phyloP scores from a whole-genome alignment of 2,888 invertebrate genomes.

The Thymelicus acteon region DNA sequence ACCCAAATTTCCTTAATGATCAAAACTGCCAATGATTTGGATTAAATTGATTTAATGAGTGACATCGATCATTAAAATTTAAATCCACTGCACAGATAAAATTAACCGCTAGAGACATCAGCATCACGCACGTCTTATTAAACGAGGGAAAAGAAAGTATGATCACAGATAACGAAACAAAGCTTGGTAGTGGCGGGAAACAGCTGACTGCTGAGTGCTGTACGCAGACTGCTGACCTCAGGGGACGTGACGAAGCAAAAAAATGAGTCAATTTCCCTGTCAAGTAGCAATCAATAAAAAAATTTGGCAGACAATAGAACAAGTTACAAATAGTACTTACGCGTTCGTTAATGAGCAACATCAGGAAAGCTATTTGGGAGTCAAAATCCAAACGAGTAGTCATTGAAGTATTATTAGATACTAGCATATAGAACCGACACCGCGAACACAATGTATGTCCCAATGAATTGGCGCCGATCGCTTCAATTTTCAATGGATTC shows the following conservation, averaged over 20 bases:
- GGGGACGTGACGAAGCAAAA: constrained; percentile 16
- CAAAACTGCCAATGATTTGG: too few species aligned
- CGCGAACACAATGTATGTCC: too few species aligned
- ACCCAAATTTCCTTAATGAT: too few species aligned
- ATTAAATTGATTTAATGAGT: background rate
- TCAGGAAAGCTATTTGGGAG: too few species aligned
- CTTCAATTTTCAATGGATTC: too few species aligned
- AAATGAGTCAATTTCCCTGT: constrained; percentile 11
- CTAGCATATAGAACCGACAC: too few species aligned
- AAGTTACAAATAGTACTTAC: too few species aligned
- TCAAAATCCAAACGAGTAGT: too few species aligned
- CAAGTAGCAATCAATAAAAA: background rate
- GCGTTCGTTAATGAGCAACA: too few species aligned
- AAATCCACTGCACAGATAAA: constrained; percentile 1
- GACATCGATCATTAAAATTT: constrained; percentile 1
- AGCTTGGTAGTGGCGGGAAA: background rate
- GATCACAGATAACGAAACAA: constrained; percentile 31
- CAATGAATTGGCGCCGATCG: too few species aligned
- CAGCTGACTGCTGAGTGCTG: constrained; percentile 2
- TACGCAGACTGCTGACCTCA: constrained; percentile 5
- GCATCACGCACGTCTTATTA: background rate
- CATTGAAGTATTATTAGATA: too few species aligned
- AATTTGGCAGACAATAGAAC: too few species aligned
- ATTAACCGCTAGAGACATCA: constrained; percentile 13
- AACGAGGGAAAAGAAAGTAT: constrained; percentile 25